Evolutionary conservation across 2,113 vertebrate species (phyloP).

Genomic region (Antechinus flavipes): DNA sequence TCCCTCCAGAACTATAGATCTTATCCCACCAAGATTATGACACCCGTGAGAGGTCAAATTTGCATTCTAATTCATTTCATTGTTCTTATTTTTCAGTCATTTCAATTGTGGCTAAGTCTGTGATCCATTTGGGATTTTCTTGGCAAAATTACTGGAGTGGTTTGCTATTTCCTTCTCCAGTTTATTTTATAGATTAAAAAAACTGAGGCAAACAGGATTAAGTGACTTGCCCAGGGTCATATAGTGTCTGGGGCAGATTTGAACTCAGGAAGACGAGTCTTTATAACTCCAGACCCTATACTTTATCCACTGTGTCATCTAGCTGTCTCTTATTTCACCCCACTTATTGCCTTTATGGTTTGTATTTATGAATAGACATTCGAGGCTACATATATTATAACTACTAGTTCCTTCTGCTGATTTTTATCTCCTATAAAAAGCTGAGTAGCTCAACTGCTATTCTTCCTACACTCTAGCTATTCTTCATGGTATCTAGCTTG

Average conservation of each 20-base stretch:
- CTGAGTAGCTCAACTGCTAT: neutral
- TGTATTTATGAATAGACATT: neutral
- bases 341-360: neutral
- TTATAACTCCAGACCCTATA: neutral
- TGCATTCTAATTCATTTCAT: neutral
- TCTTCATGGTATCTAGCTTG: neutral
- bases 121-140: neutral
- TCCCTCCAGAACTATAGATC: neutral
- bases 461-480: neutral
- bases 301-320: neutral
- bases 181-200: neutral
- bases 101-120: neutral
- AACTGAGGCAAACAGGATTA: neutral
- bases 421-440: neutral
- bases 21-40: neutral
- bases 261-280: neutral
- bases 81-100: neutral
- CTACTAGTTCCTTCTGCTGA: neutral
- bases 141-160: neutral
- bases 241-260: neutral
- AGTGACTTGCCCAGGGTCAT: neutral
- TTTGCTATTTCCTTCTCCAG: neutral
- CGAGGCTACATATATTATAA: neutral
- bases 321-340: neutral
- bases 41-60: neutral